Base-by-base conservation (phyloP, 2,797 vertebrate genomes). In the Morus bassanus region DNA sequence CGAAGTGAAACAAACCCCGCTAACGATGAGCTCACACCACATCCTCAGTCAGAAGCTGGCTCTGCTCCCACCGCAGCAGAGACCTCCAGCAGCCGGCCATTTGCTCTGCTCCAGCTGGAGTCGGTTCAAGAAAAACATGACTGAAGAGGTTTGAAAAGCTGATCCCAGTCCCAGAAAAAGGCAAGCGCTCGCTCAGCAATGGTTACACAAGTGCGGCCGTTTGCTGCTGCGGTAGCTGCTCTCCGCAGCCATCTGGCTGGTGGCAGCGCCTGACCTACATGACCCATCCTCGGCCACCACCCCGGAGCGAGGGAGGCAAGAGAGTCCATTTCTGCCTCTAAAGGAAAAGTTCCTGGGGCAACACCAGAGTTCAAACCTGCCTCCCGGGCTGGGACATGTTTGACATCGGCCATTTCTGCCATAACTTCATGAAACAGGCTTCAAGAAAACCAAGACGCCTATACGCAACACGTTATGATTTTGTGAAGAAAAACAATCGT, bases 241-340 rank as follows among this genome's bases (percentile, higher is more conserved):
- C 72, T 17, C 45, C 1, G 7, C 82, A 80, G 91, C n/a, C 73
- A 56, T 14, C 43, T 69, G 77, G 61, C 88, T 51, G 65, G n/a
- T 28, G 0, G 67, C 35, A 9, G 27, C 14, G 2, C 5, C 0
- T 10, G 14, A 41, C 61, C 21, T 6, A 21, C 21, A 2, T 14
- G 81, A 53, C 63, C 86, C 2, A 4, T 13, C 59, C 72, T 72
- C 17, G 7, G 24, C 30, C 72, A 37, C 30, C 45, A 10, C 45
- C 45, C 19, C 8, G 19, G 45, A 46, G 56, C 7, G 2, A 14
- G 9, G 25, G 27, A 46, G 50, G 48, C 46, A 61, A 48, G 11
- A 67, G 28, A n/a, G 35, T 31, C 41, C 53, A 10, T 3, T 22
- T 56, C 70, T 41, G 51, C 50, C 21, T 30, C 41, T 73, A 37